Conservation (phyloP, 1,140 invertebrate genomes). For the Andricus grossulariae region DNA sequence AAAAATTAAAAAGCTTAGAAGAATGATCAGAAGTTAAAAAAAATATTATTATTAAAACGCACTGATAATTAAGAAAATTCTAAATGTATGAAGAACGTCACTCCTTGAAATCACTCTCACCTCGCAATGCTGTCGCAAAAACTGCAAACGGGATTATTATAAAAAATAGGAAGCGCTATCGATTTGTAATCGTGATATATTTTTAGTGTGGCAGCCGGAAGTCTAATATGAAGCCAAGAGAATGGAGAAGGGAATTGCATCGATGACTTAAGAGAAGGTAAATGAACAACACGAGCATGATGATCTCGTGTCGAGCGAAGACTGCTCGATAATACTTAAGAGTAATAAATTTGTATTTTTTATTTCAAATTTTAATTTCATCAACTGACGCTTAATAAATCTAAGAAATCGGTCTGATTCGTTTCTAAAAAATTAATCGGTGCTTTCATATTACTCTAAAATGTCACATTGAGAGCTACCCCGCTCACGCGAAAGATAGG, state of each 20-base stretch:
- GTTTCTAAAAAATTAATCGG: conserved; percentile 35
- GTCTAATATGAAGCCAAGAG: too few species aligned
- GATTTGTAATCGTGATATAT: not conserved
- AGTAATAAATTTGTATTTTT: not conserved
- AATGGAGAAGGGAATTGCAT: too few species aligned
- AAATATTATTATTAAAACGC: conserved; percentile 11
- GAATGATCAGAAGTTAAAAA: not conserved
- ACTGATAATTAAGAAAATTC: not conserved
- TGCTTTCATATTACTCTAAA: conserved; percentile 43
- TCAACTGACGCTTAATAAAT: too few species aligned
- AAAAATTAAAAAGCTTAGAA: conserved; percentile 48
- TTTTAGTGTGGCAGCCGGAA: not conserved
- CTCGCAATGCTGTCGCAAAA: not conserved
- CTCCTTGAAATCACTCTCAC: conserved; percentile 1
- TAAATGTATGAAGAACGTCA: not conserved
- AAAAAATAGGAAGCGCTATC: not conserved
- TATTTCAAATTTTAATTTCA: not conserved
- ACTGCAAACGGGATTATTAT: conserved; percentile 12
- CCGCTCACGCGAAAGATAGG: conserved; percentile 76
- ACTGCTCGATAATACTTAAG: not conserved
- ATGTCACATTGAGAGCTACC: conserved; percentile 74
- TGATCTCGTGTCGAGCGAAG: not conserved
- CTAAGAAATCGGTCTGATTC: not conserved
- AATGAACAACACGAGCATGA: not conserved
- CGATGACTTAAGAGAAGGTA: too few species aligned